These are phyloP conservation scores for Coreoperca whiteheadi DNA, from an alignment of 2,113 vertebrate species.

Conservation along the genomic window DNA sequence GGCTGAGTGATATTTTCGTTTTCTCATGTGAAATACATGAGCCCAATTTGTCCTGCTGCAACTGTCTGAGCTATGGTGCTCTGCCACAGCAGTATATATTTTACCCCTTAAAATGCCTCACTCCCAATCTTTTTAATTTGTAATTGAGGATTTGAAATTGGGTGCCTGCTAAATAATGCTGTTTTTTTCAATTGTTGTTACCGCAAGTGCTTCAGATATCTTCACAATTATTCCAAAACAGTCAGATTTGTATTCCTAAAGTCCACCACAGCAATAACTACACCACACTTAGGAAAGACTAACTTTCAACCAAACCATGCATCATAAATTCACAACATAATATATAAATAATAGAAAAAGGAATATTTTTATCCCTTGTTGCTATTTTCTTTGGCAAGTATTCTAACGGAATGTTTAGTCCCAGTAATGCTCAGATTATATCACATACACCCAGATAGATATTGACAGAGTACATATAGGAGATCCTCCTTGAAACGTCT, in stretches of 20 bases:
- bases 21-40: conserved; percentile 28
- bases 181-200: not conserved
- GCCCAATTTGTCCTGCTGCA: conserved; percentile 1
- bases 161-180: not conserved
- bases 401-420: not conserved
- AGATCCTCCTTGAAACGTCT: conserved; percentile 56
- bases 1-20: conserved; percentile 6
- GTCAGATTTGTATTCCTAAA: conserved; percentile 2
- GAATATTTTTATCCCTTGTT: conserved; percentile 15
- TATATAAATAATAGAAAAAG: not conserved
- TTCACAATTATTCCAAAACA: conserved; percentile 2
- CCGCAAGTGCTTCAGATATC: not conserved
- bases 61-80: not conserved
- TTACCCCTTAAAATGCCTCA: not conserved
- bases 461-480: conserved; percentile 13
- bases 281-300: not conserved
- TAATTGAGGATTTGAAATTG: not conserved
- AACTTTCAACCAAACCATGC: not conserved
- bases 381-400: conserved; percentile 4
- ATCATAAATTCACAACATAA: conserved; percentile 1
- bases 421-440: not conserved
- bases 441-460: conserved; percentile 1
- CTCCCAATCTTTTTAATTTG: conserved; percentile 6
- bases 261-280: not conserved
- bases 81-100: conserved; percentile 16